Base-by-base conservation (phyloP, 2,888 invertebrate genomes). In the Rhaphigaster nebulosa region DNA sequence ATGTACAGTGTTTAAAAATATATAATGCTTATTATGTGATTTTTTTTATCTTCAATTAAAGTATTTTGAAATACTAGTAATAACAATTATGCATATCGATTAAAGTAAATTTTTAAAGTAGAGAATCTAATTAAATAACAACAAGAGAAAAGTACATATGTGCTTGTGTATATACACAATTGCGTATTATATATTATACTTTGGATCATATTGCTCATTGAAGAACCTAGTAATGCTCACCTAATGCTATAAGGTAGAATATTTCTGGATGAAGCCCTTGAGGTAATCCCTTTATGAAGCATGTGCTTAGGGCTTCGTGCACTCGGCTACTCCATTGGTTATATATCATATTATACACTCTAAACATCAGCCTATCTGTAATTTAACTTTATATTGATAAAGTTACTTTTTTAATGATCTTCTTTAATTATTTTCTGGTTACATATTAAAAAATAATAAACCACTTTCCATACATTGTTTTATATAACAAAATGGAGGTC, bases 201-300 rank as follows among this genome's bases (percentile, higher is more conserved):
- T 29, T 65, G n/a, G n/a, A 29, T n/a, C 29, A 6, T 70, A 34
- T 18, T 34, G 34, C 8, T 70, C 70, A 70, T 38, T 34, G 70
- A 34, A 38, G 38, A 38, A 76, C 20, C 20, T 76, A 65, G 65
- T 65, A 65, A 29, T 29, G 29, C 29, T 23, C 20, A 38, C 6
- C 70, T 76, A 76, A 76, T 23, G 34, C 70, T 20, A 76, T 76
- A 29, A 65, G 65, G 15, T 20, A 76, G 70, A 76, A 76, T 76
- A 76, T 76, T 76, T 76, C 70, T 76, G 34, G 70, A 76, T 38
- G 70, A 76, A 76, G 70, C 70, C 70, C 38, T 76, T 76, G 20
- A 0, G 0, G 20, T 76, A 76, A 76, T 76, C 70, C 70, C 34
- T 76, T 76, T 76, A 76, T 76, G 70, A 76, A 76, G 38, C 23